A percentile compares a stretch with the other conserved stretches of the same genome.
Evolutionary conservation across 2,888 invertebrate species (phyloP).

Genomic region (Trichopoda pennipes): DNA sequence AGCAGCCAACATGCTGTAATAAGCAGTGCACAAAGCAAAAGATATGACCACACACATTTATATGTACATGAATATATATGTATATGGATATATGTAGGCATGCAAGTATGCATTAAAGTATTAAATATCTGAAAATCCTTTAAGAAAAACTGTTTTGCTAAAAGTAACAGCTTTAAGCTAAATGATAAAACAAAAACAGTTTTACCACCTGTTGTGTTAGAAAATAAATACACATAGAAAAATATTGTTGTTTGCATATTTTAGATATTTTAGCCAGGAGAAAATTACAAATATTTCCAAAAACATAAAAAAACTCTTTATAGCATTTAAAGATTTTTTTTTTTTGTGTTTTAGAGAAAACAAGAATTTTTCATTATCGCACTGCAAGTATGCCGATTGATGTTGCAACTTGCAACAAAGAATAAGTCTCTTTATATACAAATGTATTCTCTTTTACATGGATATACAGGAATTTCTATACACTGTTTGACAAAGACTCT

Average conservation of each 20-base stretch:
- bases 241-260: not conserved
- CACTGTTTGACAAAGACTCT: too few species aligned
- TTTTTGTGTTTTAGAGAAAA: too few species aligned
- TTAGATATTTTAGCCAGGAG: constrained; percentile 2
- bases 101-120: not conserved
- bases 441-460: too few species aligned
- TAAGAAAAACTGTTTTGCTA: constrained; percentile 6
- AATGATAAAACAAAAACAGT: constrained; percentile 24
- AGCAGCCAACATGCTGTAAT: constrained; percentile 3
- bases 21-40: constrained; percentile 2
- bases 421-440: too few species aligned
- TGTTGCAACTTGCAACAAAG: too few species aligned
- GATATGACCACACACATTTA: constrained; percentile 7
- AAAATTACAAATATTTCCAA: not conserved
- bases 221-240: not conserved
- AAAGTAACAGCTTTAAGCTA: constrained; percentile 5
- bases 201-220: constrained; percentile 71
- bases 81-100: not conserved
- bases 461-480: too few species aligned
- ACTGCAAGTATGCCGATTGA: too few species aligned
- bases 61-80: not conserved
- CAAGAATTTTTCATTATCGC: too few species aligned
- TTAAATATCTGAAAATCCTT: constrained; percentile 25
- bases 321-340: too few species aligned
- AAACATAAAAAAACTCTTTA: not conserved